phyloP scores from a whole-genome alignment of 2,797 vertebrate genomes.

The Pseudochirops corinnae region DNA sequence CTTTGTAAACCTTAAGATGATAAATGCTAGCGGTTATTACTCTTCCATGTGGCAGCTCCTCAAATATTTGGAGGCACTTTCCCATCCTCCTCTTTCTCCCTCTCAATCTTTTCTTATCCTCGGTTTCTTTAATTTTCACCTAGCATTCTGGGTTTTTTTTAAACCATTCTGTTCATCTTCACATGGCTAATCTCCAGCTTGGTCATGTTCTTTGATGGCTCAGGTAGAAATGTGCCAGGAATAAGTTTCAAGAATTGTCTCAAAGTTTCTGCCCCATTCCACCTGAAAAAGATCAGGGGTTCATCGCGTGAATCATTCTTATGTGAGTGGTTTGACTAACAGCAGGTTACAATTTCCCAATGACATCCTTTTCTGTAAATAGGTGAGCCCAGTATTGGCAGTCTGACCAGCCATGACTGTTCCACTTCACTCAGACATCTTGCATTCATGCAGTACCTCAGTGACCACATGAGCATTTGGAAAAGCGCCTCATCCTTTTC shows the following conservation, averaged over 20 bases:
- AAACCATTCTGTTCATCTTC: not conserved
- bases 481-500: not conserved
- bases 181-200: not conserved
- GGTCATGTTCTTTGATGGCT: not conserved
- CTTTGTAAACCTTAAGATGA: too few species aligned
- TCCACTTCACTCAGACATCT: not conserved
- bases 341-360: not conserved
- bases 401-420: not conserved
- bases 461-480: conserved; percentile 6
- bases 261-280: not conserved
- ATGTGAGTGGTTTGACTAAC: not conserved
- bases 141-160: not conserved
- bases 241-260: not conserved
- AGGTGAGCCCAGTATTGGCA: not conserved
- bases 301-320: not conserved
- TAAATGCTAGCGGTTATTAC: too few species aligned
- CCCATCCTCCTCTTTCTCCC: too few species aligned
- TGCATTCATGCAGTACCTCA: not conserved
- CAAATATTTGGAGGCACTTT: too few species aligned
- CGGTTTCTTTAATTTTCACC: not conserved
- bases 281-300: not conserved
- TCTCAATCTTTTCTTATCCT: too few species aligned
- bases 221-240: not conserved
- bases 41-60: too few species aligned
- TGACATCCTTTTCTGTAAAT: not conserved